Evolutionary conservation across 2,888 invertebrate species (phyloP).

Genomic region (Adela reaumurella): DNA sequence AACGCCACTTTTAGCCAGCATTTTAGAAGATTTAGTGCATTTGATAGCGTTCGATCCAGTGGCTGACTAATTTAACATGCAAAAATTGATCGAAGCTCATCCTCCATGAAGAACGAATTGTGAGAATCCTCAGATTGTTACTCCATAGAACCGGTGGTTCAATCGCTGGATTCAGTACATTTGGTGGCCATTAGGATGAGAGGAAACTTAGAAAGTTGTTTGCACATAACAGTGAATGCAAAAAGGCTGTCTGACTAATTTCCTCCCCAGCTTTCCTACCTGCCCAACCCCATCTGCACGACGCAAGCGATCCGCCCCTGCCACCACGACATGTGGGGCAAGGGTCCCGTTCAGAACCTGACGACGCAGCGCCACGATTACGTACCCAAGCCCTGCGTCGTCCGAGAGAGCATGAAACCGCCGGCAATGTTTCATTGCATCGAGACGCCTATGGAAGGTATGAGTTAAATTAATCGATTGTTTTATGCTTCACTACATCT

Average conservation of each 20-base stretch:
- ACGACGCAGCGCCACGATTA: conserved; percentile 74
- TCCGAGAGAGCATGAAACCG: conserved; percentile 37
- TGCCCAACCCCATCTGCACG: conserved; percentile 50
- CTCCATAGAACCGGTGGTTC: too few relatives aligned
- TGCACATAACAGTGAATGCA: not conserved
- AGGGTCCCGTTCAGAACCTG: conserved; percentile 66
- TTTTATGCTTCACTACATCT: too few relatives aligned
- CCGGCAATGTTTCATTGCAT: conserved; percentile 28
- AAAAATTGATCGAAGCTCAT: too few relatives aligned
- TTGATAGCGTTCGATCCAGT: too few relatives aligned
- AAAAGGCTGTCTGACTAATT: too few relatives aligned
- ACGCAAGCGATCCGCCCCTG: conserved; percentile 60
- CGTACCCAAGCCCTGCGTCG: conserved; percentile 58
- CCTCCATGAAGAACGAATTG: too few relatives aligned
- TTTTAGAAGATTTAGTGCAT: too few relatives aligned
- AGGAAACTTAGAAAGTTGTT: too few relatives aligned
- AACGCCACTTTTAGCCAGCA: too few relatives aligned
- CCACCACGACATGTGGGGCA: conserved; percentile 59
- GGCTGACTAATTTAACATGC: too few relatives aligned
- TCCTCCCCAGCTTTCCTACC: conserved; percentile 48
- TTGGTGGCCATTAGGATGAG: too few relatives aligned
- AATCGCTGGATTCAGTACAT: too few relatives aligned
- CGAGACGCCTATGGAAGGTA: conserved; percentile 43
- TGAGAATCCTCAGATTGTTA: conserved; percentile 25
- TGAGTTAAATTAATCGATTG: conserved; percentile 8